Evolutionary conservation across 1,140 invertebrate species (phyloP).

Genomic region (Eubasilissa regina): DNA sequence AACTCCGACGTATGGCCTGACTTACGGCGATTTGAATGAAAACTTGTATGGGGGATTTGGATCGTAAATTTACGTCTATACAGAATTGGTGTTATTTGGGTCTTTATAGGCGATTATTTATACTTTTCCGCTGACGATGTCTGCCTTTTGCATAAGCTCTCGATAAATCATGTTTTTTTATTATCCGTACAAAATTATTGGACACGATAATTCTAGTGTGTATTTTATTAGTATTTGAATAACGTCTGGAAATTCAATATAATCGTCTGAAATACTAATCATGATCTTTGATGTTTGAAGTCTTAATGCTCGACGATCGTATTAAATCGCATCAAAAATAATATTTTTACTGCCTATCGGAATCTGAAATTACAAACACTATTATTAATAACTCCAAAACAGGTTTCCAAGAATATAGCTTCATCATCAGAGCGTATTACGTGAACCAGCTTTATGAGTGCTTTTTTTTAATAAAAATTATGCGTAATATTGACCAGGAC

Average conservation of each 20-base stretch:
- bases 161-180: conserved; percentile 30
- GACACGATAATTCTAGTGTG: conserved; percentile 4
- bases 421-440: too few relatives aligned
- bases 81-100: conserved; percentile 43
- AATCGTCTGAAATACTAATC: conserved; percentile 9
- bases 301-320: too few relatives aligned
- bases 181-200: conserved; percentile 15
- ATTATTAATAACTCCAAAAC: too few relatives aligned
- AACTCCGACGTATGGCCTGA: conserved; percentile 23
- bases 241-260: not conserved
- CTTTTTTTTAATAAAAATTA: too few relatives aligned
- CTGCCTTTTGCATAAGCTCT: conserved; percentile 36
- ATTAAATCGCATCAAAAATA: too few relatives aligned
- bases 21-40: conserved; percentile 43
- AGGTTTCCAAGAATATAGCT: too few relatives aligned
- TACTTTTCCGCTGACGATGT: conserved; percentile 20
- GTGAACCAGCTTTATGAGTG: too few relatives aligned
- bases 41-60: conserved; percentile 32
- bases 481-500: too few relatives aligned
- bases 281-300: not conserved
- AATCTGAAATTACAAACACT: too few relatives aligned
- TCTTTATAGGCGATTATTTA: conserved; percentile 47
- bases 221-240: conserved; percentile 1
- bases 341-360: too few relatives aligned
- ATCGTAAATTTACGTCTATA: conserved; percentile 33